Conservation (phyloP, 1,140 invertebrate genomes). For the Polypedilum vanderplanki region DNA sequence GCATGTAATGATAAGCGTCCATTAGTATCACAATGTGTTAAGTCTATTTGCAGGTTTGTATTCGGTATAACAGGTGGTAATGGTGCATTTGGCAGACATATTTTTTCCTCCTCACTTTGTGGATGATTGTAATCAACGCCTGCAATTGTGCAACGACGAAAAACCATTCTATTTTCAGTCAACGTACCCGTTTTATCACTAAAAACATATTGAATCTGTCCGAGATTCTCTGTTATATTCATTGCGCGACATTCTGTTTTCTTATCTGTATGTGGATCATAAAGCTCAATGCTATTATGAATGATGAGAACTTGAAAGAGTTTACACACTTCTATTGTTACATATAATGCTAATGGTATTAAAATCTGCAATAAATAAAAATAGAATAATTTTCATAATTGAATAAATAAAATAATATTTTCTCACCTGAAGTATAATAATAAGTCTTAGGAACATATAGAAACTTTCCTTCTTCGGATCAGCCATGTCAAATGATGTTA, state of each 20-base stretch:
- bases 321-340: slow-evolving; percentile 95
- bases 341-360: slow-evolving; percentile 95
- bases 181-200: slow-evolving; percentile 97
- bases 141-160: slow-evolving; percentile 79
- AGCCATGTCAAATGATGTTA: slow-evolving; percentile 51
- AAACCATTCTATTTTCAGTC: slow-evolving; percentile 97
- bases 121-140: slow-evolving; percentile 84
- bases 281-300: slow-evolving; percentile 80
- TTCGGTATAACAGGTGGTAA: slow-evolving; percentile 57
- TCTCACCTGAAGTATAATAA: slow-evolving; percentile 83
- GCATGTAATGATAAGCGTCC: slow-evolving; percentile 39
- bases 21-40: slow-evolving; percentile 39
- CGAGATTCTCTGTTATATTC: slow-evolving; percentile 95
- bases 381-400: not conserved
- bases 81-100: slow-evolving; percentile 47
- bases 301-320: slow-evolving; percentile 94
- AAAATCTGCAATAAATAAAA: slow-evolving; percentile 61
- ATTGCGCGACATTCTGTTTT: slow-evolving; percentile 88
- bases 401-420: not conserved
- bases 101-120: slow-evolving; percentile 52
- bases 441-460: slow-evolving; percentile 88
- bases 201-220: slow-evolving; percentile 93
- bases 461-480: slow-evolving; percentile 69
- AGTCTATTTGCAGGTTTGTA: slow-evolving; percentile 59
- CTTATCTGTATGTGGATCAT: slow-evolving; percentile 74